Base-by-base conservation (phyloP, 37 sponge, comb jelly and placozoan species). In the Halisarca cf. caerulea region DNA sequence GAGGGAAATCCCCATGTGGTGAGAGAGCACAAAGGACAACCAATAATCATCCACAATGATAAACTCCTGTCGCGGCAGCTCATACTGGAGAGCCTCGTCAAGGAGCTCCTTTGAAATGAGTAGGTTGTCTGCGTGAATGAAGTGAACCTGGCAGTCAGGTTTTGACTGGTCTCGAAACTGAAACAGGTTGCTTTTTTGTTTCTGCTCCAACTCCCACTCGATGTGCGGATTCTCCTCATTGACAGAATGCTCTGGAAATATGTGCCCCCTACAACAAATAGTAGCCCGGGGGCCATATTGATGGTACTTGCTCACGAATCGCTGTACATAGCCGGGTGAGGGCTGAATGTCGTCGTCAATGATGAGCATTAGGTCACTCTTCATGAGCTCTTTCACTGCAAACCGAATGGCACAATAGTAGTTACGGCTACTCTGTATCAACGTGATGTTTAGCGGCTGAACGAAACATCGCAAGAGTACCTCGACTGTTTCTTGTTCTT, bases 311-410 rank as follows among this genome's bases (percentile, higher is more conserved):
- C 57, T 24, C 17, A 87, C 70, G 64, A 90, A 90, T 3, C 71
- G 41, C 2, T 88, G 71, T 23, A 90, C 43, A 41, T 82, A 90
- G 81, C 47, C 71, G 27, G 66, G 35, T 3, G 36, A 0, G 0
- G 91, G 91, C 28, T 86, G 28, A 38, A 90, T 82, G 59, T 90
- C 91, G 78, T 90, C 91, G 30, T 90, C 91, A 55, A 87, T 87
- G 18, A 90, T 83, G 1, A 90, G 84, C 51, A 90, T 40, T 23
- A 87, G 3, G 21, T 90, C 81, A 69, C 91, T 90, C 33, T 60
- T 75, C 81, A 90, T 90, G 1, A 90, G 80, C 23, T 83, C 33
- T 14, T 75, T 51, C 15, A 66, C 84, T n/a, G 91, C 91, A 30
- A 90, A 74, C 1, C 91, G 68, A 18, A 90, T 79, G 54, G 81